Percentiles rank a stretch among this genome's conserved stretches.
phyloP scores from a whole-genome alignment of 2,113 vertebrate species.

The Lethenteron camtschaticum region DNA sequence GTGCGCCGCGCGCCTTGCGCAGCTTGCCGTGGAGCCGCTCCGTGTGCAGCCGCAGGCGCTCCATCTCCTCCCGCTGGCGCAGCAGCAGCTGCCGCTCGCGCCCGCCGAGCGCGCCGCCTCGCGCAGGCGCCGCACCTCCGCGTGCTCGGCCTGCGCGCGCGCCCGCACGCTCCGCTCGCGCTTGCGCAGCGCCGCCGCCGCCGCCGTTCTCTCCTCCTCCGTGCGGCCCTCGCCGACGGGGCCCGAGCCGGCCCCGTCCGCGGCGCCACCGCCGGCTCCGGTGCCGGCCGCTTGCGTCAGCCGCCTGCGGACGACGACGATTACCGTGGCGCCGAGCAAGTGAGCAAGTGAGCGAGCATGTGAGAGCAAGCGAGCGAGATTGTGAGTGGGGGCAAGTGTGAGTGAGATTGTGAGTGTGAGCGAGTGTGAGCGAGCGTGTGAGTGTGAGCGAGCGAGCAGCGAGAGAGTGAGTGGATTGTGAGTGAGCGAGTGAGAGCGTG shows the following conservation, averaged over 20 bases:
- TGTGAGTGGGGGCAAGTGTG: too few species aligned
- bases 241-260: background rate
- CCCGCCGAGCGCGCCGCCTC: conserved; percentile 80
- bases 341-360: conserved; percentile 6
- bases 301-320: too few species aligned
- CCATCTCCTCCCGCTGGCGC: conserved; percentile 84
- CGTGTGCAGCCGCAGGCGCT: conserved; percentile 66
- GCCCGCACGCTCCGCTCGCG: too few species aligned
- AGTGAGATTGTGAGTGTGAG: too few species aligned
- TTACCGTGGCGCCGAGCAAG: background rate
- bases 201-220: too few species aligned
- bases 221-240: background rate
- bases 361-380: background rate
- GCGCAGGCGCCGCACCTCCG: conserved; percentile 84
- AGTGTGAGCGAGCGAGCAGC: too few species aligned
- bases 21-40: conserved; percentile 67
- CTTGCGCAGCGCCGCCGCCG: too few species aligned
- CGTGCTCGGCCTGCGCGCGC: conserved; percentile 22
- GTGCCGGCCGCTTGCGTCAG: background rate
- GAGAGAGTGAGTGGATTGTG: too few species aligned
- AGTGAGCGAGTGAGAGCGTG: too few species aligned
- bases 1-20: background rate
- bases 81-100: conserved; percentile 81
- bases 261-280: background rate
- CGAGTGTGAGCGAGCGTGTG: background rate